Percentiles rank a stretch among this genome's conserved stretches.
These are phyloP conservation scores for Plagiodera versicolora DNA, from an alignment of 2,888 invertebrate species.

Conservation along the genomic window DNA sequence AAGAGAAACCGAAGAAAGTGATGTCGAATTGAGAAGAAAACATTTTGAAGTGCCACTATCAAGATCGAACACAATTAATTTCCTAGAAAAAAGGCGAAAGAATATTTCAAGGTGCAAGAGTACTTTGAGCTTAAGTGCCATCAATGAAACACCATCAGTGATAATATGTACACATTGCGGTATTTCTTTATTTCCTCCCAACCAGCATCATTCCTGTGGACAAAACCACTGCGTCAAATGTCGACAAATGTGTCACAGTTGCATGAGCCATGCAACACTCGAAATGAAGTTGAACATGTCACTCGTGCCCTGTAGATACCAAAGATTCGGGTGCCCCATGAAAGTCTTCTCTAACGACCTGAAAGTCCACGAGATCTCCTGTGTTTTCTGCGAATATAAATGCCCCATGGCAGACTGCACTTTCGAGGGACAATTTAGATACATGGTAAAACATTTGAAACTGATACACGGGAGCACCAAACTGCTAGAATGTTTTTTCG, in stretches of 20 bases:
- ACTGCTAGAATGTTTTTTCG: slow-evolving; percentile 34
- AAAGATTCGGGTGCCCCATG: slow-evolving; percentile 39
- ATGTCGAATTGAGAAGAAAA: not conserved
- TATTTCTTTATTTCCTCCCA: slow-evolving; percentile 38
- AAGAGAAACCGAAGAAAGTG: slow-evolving; percentile 5
- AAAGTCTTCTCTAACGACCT: slow-evolving; percentile 37
- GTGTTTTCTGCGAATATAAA: slow-evolving; percentile 41
- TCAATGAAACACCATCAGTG: slow-evolving; percentile 33
- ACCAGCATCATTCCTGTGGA: slow-evolving; percentile 38
- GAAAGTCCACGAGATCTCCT: slow-evolving; percentile 37
- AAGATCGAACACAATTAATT: slow-evolving; percentile 33
- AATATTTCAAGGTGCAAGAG: slow-evolving; percentile 30
- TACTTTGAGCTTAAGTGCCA: slow-evolving; percentile 33
- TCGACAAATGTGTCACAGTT: slow-evolving; percentile 37
- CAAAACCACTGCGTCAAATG: slow-evolving; percentile 42
- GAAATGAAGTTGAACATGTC: slow-evolving; percentile 39
- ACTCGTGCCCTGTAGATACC: slow-evolving; percentile 38
- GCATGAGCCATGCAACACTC: slow-evolving; percentile 37
- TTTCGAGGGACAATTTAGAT: slow-evolving; percentile 33
- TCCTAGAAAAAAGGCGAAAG: slow-evolving; percentile 28
- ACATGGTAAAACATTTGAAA: slow-evolving; percentile 39
- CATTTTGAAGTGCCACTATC: slow-evolving; percentile 16
- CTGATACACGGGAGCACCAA: slow-evolving; percentile 42
- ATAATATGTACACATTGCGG: slow-evolving; percentile 37
- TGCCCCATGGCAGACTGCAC: slow-evolving; percentile 39